A percentile compares a stretch with the other conserved stretches of the same genome.
These are phyloP conservation scores for Mactra quadrangularis DNA, from an alignment of 1,140 invertebrate species.

Conservation along the genomic window DNA sequence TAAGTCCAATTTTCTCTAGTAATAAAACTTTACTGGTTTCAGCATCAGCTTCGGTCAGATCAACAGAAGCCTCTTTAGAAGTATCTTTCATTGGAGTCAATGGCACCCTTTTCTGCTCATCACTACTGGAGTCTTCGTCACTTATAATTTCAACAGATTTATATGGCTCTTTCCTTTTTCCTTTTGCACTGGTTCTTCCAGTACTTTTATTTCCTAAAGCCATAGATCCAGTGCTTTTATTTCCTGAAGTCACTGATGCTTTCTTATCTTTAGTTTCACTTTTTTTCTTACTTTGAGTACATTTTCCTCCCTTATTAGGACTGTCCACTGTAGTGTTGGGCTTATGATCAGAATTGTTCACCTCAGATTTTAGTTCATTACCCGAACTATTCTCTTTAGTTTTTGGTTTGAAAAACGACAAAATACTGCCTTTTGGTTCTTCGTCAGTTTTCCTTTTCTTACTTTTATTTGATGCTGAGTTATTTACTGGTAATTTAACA, in stretches of 20 bases:
- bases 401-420: constrained; percentile 5
- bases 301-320: constrained; percentile 10
- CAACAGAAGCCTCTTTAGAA: no score
- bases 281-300: neutral
- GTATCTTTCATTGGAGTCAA: neutral
- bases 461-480: neutral
- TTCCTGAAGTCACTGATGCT: no score
- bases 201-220: no score
- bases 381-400: no score
- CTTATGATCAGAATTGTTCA: neutral
- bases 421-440: neutral
- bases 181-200: no score
- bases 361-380: no score
- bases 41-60: neutral
- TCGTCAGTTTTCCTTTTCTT: neutral
- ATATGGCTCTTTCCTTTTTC: neutral
- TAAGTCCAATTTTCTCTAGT: constrained; percentile 47
- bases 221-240: no score
- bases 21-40: constrained; percentile 31
- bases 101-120: neutral
- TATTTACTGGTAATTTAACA: constrained; percentile 1
- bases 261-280: neutral
- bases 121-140: constrained; percentile 11
- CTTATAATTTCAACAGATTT: neutral
- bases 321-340: neutral